Evolutionary conservation across 2,888 invertebrate genomes (phyloP), one percentile per base, ranked within the genome.

Genomic region (Platypus cylindrus): DNA sequence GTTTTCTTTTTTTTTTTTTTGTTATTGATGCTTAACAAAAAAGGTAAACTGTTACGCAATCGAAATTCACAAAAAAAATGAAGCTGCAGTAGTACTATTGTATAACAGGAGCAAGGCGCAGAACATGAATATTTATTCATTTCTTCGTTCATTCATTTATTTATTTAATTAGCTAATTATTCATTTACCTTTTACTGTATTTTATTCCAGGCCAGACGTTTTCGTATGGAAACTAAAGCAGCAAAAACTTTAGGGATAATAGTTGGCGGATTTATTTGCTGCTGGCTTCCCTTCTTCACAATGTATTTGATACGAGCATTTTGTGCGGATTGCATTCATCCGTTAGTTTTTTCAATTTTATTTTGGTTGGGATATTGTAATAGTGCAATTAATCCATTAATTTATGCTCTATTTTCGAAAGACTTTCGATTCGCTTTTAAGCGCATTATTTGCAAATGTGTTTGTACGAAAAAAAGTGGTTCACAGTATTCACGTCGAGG

Each of bases 301-400:
- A 85, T 91, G 66, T 94, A 94, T 61, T 72, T 93, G 30, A 74
- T 91, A 35, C 71, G 87, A 8, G 91, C 90, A 0, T 93, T 87
- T 59, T 89, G 86, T 57, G 77, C 74, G 26, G 72, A 79, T 40
- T 90, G 90, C 60, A 86, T 91, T 23, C 78, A 83, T 44, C 78
- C 79, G 1, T 66, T 87, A 37, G 69, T 90, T 36, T 93, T 93
- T 66, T 86, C 89, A 8, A 74, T 94, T 17, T 74, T 93, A 13
- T 94, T 95, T 65, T 97, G 95, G 94, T 70, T 97, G 43, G 97
- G 95, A 2, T 95, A 95, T 65, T 90, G 91, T 65, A 95, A 95
- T 63, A 90, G 90, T 1, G 94, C 93, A 3, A 82, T 94, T 47
- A 95, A 94, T 60, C 94, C 94, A 0, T 77, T 89, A 57, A 90